Evolutionary conservation across 2,888 invertebrate species (phyloP).

Genomic region (Watsonalla binaria): DNA sequence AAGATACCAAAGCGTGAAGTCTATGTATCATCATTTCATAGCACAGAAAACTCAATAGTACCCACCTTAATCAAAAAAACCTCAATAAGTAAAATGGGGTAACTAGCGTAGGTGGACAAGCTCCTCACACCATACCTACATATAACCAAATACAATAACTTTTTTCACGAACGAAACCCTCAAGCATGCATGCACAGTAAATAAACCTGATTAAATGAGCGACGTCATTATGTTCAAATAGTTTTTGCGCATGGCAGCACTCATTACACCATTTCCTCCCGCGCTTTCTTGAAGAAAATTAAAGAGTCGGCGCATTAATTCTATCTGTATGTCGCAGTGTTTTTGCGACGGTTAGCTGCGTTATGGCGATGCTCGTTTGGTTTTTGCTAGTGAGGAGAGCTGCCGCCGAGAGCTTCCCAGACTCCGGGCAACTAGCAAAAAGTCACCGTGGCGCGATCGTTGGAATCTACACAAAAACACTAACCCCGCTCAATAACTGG

Average conservation of each 20-base stretch:
- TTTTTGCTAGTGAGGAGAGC: conserved; percentile 49
- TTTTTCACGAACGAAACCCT: conserved; percentile 20
- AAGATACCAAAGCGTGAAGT: no score
- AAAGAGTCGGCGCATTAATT: conserved; percentile 75
- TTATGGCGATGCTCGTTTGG: conserved; percentile 56
- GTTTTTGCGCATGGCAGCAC: conserved; percentile 68
- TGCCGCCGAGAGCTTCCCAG: conserved; percentile 64
- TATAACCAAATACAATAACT: conserved; percentile 33
- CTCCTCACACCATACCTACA: conserved; percentile 33
- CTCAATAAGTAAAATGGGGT: no score
- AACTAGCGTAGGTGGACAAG: no score
- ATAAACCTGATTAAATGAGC: conserved; percentile 57
- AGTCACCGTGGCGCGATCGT: conserved; percentile 39
- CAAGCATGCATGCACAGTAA: conserved; percentile 33
- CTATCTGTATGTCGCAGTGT: conserved; percentile 66
- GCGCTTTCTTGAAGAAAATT: conserved; percentile 77
- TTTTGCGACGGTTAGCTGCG: conserved; percentile 59
- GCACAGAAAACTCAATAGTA: no score
- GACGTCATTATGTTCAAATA: conserved; percentile 60
- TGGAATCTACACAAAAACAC: conserved; percentile 66
- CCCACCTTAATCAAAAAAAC: no score
- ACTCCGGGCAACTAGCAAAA: conserved; percentile 47
- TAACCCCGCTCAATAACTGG: conserved; percentile 68
- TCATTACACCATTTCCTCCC: conserved; percentile 76
- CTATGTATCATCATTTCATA: no score